Conservation (phyloP, 1,140 invertebrate genomes). For the Physella acuta region DNA sequence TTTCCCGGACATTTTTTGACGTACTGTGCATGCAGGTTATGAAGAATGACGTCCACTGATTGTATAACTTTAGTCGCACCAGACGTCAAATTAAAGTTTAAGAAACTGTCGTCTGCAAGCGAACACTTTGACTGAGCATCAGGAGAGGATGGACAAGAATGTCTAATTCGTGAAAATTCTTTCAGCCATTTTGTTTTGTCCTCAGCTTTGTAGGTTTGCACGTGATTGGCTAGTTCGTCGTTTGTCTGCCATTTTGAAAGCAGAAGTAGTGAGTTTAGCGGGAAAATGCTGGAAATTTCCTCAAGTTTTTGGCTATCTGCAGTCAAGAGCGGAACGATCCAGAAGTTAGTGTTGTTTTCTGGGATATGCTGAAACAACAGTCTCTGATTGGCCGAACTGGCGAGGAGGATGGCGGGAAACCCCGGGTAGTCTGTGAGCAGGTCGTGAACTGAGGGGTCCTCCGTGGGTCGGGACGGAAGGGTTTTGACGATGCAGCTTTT, state of each 20-base stretch:
- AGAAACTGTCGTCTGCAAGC: neutral
- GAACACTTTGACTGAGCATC: neutral
- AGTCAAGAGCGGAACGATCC: neutral
- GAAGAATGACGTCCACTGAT: conserved; percentile 35
- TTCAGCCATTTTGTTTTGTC: neutral
- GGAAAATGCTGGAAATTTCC: neutral
- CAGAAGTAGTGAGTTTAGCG: neutral
- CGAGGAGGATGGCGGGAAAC: neutral
- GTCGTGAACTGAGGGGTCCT: neutral
- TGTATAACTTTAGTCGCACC: conserved; percentile 31
- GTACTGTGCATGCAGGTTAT: conserved; percentile 32
- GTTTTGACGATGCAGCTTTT: neutral
- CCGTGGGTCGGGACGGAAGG: neutral
- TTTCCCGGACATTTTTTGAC: conserved; percentile 30
- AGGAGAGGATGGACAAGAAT: neutral
- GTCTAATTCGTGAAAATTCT: neutral
- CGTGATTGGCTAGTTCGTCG: neutral
- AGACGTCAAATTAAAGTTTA: neutral
- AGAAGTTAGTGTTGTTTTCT: too few relatives aligned
- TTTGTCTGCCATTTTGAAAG: neutral
- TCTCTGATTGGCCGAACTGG: neutral
- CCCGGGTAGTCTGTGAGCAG: neutral
- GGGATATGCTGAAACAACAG: neutral
- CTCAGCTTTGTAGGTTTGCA: too few relatives aligned
- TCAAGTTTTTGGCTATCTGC: neutral